Percentiles rank a stretch among this genome's conserved stretches.
phyloP scores from a whole-genome alignment of 1,140 invertebrate genomes.

The Nasonia longicornis region DNA sequence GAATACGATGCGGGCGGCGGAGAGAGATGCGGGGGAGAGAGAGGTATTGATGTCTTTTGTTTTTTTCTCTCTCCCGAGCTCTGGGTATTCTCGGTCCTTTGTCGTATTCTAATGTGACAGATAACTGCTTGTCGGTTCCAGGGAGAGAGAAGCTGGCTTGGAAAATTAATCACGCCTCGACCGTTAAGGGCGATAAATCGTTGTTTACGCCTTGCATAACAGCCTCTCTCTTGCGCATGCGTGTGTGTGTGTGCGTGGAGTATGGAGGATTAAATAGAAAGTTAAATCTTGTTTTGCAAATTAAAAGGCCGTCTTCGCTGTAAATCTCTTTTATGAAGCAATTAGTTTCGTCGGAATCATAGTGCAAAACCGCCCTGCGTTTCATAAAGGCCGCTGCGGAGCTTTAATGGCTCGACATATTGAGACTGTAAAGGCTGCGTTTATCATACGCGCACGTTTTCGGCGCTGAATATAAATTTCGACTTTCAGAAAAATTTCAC shows the following conservation, averaged over 20 bases:
- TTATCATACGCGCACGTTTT: neutral
- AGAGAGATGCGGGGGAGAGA: neutral
- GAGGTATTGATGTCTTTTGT: neutral
- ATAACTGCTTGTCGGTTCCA: neutral
- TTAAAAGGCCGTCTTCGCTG: neutral
- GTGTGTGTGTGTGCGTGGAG: neutral
- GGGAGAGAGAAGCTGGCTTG: neutral
- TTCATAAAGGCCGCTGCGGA: neutral
- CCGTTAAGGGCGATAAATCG: neutral
- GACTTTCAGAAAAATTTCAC: too few relatives aligned
- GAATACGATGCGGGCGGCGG: neutral
- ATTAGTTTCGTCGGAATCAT: conserved; percentile 4
- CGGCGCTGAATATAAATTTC: neutral
- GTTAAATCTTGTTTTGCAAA: neutral
- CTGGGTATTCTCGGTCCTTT: neutral
- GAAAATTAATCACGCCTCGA: neutral
- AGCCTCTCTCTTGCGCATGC: neutral
- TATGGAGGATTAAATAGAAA: neutral
- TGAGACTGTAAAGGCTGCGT: conserved; percentile 1
- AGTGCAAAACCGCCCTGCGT: neutral
- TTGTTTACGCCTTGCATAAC: neutral
- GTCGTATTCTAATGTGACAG: neutral
- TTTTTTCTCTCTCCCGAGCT: neutral
- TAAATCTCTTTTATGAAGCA: conserved; percentile 27
- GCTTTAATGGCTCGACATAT: neutral